Evolutionary conservation across 1,140 invertebrate species (phyloP).

Genomic region (Sarcophaga bullata): DNA sequence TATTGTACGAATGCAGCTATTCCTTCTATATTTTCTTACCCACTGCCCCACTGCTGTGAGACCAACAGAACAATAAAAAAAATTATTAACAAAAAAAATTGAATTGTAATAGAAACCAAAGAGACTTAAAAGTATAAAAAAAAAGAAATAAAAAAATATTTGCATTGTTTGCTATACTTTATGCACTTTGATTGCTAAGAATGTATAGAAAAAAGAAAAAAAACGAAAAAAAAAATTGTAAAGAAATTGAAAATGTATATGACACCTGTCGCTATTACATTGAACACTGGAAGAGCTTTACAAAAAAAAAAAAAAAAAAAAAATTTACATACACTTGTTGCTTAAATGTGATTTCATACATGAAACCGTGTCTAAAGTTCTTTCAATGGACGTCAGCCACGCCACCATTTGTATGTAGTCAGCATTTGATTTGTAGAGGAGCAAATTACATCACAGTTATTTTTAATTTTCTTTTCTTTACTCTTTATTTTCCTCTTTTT

Average conservation of each 20-base stretch:
- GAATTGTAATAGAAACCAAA: too few species aligned
- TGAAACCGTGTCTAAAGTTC: background rate
- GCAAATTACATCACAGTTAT: background rate
- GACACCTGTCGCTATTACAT: background rate
- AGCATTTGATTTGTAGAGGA: background rate
- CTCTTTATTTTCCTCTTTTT: too few species aligned
- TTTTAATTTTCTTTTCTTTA: background rate
- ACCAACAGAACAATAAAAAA: too few species aligned
- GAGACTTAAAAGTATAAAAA: too few species aligned
- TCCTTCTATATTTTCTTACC: too few species aligned
- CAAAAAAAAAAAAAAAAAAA: too few species aligned
- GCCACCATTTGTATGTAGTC: too few species aligned
- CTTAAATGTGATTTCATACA: background rate
- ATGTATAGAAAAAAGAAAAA: background rate
- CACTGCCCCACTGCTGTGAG: too few species aligned
- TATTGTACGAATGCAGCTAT: too few species aligned
- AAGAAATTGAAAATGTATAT: background rate
- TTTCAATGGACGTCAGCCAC: conserved; percentile 10
- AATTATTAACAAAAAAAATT: too few species aligned
- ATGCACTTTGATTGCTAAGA: background rate
- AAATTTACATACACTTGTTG: too few species aligned
- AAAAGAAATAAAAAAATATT: too few species aligned
- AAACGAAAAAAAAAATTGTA: background rate
- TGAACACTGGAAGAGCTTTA: background rate
- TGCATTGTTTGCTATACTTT: background rate